A percentile compares a stretch with the other conserved stretches of the same genome.
Evolutionary conservation across 2,888 invertebrate genomes (phyloP).

Genomic region (Microctonus aethiopoides): DNA sequence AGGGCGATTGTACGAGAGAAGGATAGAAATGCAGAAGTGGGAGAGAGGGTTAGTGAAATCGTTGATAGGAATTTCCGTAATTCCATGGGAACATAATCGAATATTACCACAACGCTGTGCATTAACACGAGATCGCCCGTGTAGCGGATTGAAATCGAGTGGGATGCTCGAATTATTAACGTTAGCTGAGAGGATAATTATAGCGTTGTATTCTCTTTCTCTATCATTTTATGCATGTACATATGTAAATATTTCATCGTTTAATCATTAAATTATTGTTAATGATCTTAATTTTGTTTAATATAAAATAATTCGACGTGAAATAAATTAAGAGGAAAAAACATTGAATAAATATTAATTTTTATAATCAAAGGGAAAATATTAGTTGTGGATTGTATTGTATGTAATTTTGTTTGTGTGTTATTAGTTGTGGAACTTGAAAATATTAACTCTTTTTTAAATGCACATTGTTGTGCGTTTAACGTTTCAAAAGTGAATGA

Average conservation of each 20-base stretch:
- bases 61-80: slow-evolving; percentile 37
- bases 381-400: too few species aligned
- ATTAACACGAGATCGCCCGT: slow-evolving; percentile 34
- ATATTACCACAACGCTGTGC: slow-evolving; percentile 37
- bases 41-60: slow-evolving; percentile 28
- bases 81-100: slow-evolving; percentile 36
- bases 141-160: slow-evolving; percentile 34
- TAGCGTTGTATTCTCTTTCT: background rate
- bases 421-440: background rate
- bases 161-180: slow-evolving; percentile 36
- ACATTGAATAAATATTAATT: too few species aligned
- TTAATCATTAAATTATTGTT: too few species aligned
- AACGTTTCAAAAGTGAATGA: background rate
- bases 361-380: too few species aligned
- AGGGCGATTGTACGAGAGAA: background rate
- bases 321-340: too few species aligned
- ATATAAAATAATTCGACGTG: too few species aligned
- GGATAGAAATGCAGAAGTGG: slow-evolving; percentile 1
- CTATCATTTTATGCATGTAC: too few species aligned
- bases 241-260: too few species aligned
- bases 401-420: too few species aligned
- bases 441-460: background rate
- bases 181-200: slow-evolving; percentile 31
- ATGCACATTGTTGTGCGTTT: background rate
- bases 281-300: too few species aligned